Conservation (phyloP, 1,140 invertebrate species). For the Aphis craccivora region DNA sequence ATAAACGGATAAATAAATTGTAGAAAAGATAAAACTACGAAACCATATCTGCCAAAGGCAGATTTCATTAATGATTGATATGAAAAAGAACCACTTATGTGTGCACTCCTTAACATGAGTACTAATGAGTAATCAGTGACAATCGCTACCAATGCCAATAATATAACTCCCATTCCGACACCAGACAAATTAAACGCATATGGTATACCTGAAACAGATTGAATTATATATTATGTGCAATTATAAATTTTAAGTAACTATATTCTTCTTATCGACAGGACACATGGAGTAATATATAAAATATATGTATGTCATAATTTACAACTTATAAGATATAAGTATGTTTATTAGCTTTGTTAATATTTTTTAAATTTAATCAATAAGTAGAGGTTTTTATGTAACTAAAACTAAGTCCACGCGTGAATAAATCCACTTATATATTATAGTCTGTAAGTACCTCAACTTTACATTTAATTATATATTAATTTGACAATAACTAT, state of each 20-base stretch:
- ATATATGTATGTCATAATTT: background rate
- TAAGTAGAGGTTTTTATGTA: background rate
- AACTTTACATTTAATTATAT: background rate
- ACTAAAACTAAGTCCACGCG: background rate
- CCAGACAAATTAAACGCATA: constrained; percentile 84
- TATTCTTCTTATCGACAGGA: background rate
- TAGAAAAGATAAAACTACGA: constrained; percentile 77
- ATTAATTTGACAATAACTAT: background rate
- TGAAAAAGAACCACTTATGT: constrained; percentile 80
- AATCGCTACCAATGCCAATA: constrained; percentile 78
- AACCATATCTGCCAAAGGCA: constrained; percentile 82
- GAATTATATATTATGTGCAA: background rate
- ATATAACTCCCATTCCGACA: constrained; percentile 77
- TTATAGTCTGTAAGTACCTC: background rate
- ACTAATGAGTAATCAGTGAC: constrained; percentile 87
- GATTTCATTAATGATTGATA: constrained; percentile 87
- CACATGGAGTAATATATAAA: background rate
- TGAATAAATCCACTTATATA: background rate
- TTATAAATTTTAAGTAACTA: constrained; percentile 7
- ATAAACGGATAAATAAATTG: constrained; percentile 90
- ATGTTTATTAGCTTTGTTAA: background rate
- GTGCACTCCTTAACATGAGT: constrained; percentile 81
- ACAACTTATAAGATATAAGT: background rate
- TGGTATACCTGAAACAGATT: constrained; percentile 73
- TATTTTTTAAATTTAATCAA: constrained; percentile 7